Evolutionary conservation across 2,113 vertebrate genomes (phyloP).

Genomic region (Gnathonemus echidnorhynchus): DNA sequence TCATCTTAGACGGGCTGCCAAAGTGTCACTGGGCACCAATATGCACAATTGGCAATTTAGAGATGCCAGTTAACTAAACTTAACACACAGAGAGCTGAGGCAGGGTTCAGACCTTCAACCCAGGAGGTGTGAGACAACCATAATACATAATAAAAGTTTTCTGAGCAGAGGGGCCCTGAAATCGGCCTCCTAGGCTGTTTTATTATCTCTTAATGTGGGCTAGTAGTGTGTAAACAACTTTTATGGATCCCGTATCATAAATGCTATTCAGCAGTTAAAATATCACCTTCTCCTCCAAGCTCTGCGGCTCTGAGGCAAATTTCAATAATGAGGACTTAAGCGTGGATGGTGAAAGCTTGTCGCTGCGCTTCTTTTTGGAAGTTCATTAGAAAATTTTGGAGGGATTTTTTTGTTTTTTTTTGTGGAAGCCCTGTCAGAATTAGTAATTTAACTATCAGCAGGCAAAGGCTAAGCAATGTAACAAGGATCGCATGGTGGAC

Average conservation of each 20-base stretch:
- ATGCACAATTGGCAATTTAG: background rate
- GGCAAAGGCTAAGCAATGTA: background rate
- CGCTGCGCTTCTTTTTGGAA: background rate
- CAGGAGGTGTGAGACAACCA: background rate
- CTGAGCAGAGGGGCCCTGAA: background rate
- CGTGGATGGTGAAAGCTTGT: background rate
- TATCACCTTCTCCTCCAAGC: background rate
- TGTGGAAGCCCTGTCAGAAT: background rate
- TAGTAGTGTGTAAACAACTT: background rate
- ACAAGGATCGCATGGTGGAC: background rate
- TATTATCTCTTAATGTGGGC: background rate
- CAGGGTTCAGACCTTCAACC: background rate
- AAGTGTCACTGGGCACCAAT: background rate
- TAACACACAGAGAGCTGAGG: background rate
- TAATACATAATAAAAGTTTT: background rate
- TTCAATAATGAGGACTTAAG: background rate
- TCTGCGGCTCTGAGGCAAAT: background rate
- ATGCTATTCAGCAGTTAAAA: background rate
- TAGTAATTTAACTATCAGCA: background rate
- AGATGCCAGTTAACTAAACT: background rate
- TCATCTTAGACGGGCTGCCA: background rate
- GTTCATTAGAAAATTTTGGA: background rate
- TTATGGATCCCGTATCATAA: background rate
- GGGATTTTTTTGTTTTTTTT: background rate
- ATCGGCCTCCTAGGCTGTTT: background rate